Evolutionary conservation across 2,113 vertebrate species (phyloP), one percentile per base, ranked within the genome.

Genomic region (Acanthisitta chloris): DNA sequence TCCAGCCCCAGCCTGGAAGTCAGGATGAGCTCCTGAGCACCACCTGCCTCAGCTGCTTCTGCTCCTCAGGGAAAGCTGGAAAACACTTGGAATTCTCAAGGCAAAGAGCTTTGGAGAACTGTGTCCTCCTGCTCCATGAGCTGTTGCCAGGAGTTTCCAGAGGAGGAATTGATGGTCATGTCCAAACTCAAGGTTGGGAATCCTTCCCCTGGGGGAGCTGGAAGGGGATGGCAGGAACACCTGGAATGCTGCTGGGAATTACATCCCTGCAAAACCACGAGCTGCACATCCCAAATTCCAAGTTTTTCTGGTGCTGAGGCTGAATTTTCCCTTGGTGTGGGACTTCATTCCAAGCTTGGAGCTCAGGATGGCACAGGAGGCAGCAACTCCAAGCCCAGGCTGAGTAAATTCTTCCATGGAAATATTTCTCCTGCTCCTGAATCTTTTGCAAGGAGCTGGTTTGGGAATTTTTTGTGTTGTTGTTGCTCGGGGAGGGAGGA

Each of bases 401-500:
- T 66, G 88, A 70, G 94, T 78, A 43, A 77, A 86, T 89, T 79
- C 94, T 95, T 86, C 96, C 81, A 4, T 69, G 82, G 85, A 91
- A 95, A 93, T 81, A 48, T 74, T 83, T 90, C 59, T 81, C 70
- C 90, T 78, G 58, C 69, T 91, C 87, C 91, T 92, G 77, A n/a
- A 48, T 57, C 59, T 86, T 96, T 92, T 51, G 65, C 70, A 66
- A 23, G 72, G 59, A 36, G 5, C 49, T 52, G 55, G 48, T 49
- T 72, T 17, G 14, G 15, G 34, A 10, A n/a, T 66, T 18, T 17
- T 28, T 25, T 4, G 26, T 42, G 10, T 69, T 52, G 70, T 81
- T 40, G 49, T 76, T 92, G 82, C n/a, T 76, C 55, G 45, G 62
- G 81, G 57, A 20, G 14, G 71, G n/a, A n/a, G n/a, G n/a, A n/a